Conservation (phyloP, 2,797 vertebrate genomes). For the Karalla daura region DNA sequence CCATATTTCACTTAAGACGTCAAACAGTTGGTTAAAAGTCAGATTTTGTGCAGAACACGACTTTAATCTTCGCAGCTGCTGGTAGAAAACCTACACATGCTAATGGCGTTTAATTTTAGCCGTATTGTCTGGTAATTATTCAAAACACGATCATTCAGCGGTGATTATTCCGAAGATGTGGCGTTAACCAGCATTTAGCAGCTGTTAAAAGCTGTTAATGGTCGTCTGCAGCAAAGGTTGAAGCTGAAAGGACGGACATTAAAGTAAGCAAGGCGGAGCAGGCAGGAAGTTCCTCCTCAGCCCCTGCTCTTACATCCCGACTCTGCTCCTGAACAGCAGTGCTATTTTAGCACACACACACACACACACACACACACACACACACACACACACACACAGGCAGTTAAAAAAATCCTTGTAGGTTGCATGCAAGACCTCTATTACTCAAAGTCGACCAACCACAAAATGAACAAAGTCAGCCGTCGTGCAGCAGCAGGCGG, state of each 20-base stretch:
- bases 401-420: conserved; percentile 26
- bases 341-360: conserved; percentile 47
- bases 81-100: not conserved
- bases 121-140: conserved; percentile 18
- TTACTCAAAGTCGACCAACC: conserved; percentile 73
- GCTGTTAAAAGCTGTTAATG: conserved; percentile 52
- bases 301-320: conserved; percentile 22
- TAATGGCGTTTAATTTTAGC: conserved; percentile 3
- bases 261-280: conserved; percentile 36
- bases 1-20: too few relatives aligned
- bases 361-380: conserved; percentile 41
- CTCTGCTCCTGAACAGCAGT: conserved; percentile 47
- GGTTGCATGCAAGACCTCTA: conserved; percentile 58
- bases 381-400: conserved; percentile 38
- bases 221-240: conserved; percentile 38
- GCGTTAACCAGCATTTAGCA: conserved; percentile 38
- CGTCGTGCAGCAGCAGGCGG: conserved; percentile 52
- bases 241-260: conserved; percentile 52
- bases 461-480: conserved; percentile 77
- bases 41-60: not conserved
- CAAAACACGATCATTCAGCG: not conserved
- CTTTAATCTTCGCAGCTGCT: not conserved
- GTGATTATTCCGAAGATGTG: conserved; percentile 22
- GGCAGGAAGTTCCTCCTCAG: conserved; percentile 30
- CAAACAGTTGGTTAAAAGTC: too few relatives aligned